These are phyloP conservation scores for Columba janthina DNA, from an alignment of 2,113 vertebrate species.

Conservation along the genomic window DNA sequence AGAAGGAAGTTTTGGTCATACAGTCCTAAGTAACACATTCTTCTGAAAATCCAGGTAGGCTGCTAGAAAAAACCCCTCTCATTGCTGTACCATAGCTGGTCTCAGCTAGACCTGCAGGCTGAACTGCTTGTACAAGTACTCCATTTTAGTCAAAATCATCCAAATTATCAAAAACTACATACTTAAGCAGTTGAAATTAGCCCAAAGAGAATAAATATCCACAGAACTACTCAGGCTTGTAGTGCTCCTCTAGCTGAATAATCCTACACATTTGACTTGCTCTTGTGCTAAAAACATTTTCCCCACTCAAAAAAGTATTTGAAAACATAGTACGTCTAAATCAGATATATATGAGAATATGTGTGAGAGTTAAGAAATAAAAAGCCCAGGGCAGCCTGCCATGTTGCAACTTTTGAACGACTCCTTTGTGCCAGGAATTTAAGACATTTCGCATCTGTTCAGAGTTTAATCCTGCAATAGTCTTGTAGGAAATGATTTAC, in stretches of 20 bases:
- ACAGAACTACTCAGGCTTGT: not conserved
- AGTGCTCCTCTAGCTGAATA: not conserved
- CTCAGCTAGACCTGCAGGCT: not conserved
- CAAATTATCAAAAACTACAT: not conserved
- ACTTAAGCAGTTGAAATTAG: not conserved
- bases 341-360: not conserved
- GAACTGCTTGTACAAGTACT: not conserved
- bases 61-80: not conserved
- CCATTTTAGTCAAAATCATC: not conserved
- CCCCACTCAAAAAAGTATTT: not conserved
- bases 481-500: not conserved
- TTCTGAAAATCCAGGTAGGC: not conserved
- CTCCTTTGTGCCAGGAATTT: not conserved
- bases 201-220: not conserved
- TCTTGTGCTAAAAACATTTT: not conserved
- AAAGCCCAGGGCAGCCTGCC: not conserved
- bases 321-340: not conserved
- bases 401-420: not conserved
- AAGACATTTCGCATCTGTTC: constrained; percentile 25
- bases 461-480: not conserved
- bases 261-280: not conserved
- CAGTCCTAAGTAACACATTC: not conserved
- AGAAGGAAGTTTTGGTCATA: not conserved
- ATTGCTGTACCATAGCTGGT: fast-evolving
- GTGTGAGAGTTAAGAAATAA: not conserved